Conservation (phyloP, 2,113 vertebrate species). For the Austrofundulus limnaeus region DNA sequence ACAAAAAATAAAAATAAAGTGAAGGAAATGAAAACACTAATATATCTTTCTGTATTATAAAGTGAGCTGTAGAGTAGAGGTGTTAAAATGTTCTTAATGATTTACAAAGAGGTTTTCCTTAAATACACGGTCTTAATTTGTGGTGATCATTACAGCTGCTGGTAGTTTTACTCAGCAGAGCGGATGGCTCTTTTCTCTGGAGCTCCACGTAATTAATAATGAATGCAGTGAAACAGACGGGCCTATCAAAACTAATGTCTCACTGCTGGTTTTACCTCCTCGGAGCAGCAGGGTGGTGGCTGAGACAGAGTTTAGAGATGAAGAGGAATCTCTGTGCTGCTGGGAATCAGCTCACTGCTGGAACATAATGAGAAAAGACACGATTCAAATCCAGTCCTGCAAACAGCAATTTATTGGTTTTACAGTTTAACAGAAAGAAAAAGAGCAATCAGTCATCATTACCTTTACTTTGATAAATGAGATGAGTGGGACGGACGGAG, state of each 20-base stretch:
- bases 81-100: not conserved
- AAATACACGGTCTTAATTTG: not conserved
- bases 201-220: constrained; percentile 9
- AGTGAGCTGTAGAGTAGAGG: too few relatives aligned
- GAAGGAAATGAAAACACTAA: too few relatives aligned
- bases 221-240: constrained; percentile 17
- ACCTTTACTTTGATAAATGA: too few relatives aligned
- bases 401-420: too few relatives aligned
- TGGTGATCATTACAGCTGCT: constrained; percentile 1
- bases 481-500: too few relatives aligned
- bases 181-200: not conserved
- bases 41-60: too few relatives aligned
- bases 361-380: too few relatives aligned
- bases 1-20: too few relatives aligned
- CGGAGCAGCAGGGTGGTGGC: not conserved
- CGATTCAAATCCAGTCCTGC: too few relatives aligned
- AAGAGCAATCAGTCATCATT: too few relatives aligned
- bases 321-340: not conserved
- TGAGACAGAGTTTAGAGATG: not conserved
- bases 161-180: not conserved
- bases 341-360: not conserved
- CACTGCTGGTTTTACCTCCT: not conserved
- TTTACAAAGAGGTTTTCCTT: not conserved
- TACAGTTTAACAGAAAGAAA: too few relatives aligned
- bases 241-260: not conserved